Conservation (phyloP, 2,797 vertebrate species). For the Scolopax rusticola region DNA sequence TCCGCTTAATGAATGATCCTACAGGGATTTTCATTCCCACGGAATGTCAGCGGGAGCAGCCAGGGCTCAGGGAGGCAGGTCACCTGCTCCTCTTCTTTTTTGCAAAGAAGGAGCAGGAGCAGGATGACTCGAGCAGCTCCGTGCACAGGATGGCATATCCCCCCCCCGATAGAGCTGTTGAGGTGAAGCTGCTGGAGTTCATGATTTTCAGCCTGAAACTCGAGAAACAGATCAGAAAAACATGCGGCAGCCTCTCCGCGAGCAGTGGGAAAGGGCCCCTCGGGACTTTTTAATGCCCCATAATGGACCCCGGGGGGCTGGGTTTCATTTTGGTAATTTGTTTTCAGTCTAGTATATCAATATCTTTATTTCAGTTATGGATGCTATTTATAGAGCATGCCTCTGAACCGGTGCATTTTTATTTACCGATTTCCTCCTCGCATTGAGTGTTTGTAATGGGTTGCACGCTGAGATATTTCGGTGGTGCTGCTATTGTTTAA, state of each 20-base stretch:
- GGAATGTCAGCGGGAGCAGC: background rate
- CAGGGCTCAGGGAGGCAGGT: background rate
- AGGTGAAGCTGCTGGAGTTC: background rate
- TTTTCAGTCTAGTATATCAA: background rate
- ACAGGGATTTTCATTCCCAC: conserved; percentile 10
- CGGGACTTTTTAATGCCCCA: background rate
- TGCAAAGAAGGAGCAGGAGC: background rate
- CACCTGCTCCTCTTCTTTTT: background rate
- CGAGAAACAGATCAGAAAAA: background rate
- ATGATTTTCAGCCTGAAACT: background rate
- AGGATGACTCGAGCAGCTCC: background rate
- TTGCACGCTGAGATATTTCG: background rate
- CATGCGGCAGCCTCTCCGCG: background rate
- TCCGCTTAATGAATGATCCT: background rate
- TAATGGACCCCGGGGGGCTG: background rate
- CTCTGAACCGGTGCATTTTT: background rate
- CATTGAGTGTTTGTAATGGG: background rate
- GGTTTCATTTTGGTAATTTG: background rate
- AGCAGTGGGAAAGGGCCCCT: background rate
- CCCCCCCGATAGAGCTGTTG: background rate
- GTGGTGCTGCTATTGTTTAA: background rate
- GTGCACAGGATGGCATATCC: background rate
- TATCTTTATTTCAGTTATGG: background rate
- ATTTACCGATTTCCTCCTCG: background rate
- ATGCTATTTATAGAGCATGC: background rate